Evolutionary conservation across 1,140 invertebrate species (phyloP), one percentile per base, ranked within the genome.

Genomic region (Lasaia peninsularis): DNA sequence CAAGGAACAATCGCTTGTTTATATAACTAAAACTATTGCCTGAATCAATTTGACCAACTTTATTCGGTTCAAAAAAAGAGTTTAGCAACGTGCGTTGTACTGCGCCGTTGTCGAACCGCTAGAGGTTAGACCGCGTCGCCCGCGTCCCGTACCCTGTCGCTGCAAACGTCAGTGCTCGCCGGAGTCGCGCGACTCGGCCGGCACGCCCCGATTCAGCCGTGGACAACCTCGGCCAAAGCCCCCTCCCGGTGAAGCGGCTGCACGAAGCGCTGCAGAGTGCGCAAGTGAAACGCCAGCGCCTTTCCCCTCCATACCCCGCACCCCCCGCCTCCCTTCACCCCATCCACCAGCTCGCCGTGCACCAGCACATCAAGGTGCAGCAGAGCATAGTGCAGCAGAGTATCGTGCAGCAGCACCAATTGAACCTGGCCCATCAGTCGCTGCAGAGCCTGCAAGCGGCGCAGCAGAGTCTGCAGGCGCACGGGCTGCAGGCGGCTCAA

Each of bases 211-310:
- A 79, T 75, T 77, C 75, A 80, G 85, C 80, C 85, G 85, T 88
- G 85, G 85, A 88, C 84, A 86, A 88, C 83, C 81, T 88, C 82
- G 83, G 85, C 81, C 80, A 85, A 65, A 88, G 79, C 72, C 80
- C 85, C 69, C 79, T 83, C 57, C 85, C 85, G 79, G 85, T 86
- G 80, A 88, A 88, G 80, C 78, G 85, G 80, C 77, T 88, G 82
- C 82, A 88, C 82, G 85, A 86, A 80, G 85, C 81, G 75, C 81
- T 85, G 72, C 82, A 86, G 81, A 84, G 75, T 78, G 85, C 85
- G 62, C 82, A 85, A 72, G 85, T 81, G 71, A 86, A 88, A 75
- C 82, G 83, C 44, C 85, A 88, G 82, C 79, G 84, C 64, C 80
- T 88, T 69, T 88, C 84, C 73, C 84, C 84, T 54, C 84, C 84